Evolutionary conservation across 1,140 invertebrate species (phyloP).

Genomic region (Neodiprion fabricii): DNA sequence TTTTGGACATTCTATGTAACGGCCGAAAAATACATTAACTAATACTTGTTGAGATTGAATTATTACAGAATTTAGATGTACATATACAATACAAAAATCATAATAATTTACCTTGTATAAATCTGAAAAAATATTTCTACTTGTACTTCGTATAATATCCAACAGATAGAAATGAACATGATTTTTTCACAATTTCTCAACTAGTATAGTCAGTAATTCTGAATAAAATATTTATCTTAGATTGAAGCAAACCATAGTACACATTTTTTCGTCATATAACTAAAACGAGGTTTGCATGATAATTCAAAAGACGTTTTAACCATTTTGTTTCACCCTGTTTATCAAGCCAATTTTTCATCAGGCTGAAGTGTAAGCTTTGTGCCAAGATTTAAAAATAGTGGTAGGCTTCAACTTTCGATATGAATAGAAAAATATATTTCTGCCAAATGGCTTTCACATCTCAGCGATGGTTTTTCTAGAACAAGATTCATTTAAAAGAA

Average conservation of each 20-base stretch:
- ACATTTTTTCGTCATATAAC: not conserved
- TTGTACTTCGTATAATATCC: not conserved
- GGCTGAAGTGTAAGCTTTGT: not conserved
- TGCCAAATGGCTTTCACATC: not conserved
- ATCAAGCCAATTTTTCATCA: not conserved
- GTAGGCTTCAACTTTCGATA: not conserved
- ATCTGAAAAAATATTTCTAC: not conserved
- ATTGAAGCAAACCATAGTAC: not conserved
- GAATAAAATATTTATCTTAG: not conserved
- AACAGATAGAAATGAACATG: not conserved
- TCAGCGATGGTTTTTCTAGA: not conserved
- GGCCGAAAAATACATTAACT: not conserved
- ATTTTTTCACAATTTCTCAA: not conserved
- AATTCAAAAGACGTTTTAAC: too few species aligned
- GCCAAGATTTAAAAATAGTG: not conserved
- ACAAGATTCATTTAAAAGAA: not conserved
- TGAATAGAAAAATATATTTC: not conserved
- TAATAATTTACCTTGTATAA: not conserved
- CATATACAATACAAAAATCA: not conserved
- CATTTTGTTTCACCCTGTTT: not conserved
- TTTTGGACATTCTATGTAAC: constrained; percentile 14
- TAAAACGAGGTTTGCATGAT: not conserved
- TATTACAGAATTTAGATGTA: not conserved
- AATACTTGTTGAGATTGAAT: not conserved
- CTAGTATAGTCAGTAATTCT: not conserved